Evolutionary conservation across 2,888 invertebrate genomes (phyloP), one percentile per base, ranked within the genome.

Genomic region (Leucania comma): DNA sequence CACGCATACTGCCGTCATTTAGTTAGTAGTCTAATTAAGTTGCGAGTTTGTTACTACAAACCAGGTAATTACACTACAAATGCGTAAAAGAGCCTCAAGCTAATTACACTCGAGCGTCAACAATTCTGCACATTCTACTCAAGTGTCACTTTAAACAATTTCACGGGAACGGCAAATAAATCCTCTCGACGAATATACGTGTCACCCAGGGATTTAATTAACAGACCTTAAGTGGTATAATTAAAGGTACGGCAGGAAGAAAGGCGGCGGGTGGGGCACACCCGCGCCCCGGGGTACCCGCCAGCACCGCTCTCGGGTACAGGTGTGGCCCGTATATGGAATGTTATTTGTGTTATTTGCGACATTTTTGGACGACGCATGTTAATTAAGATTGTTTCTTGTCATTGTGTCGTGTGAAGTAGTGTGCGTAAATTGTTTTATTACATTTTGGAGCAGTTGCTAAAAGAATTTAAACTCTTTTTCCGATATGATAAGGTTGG

Each of bases 161-260:
- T 73, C 57, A 61, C 68, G 71, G 68, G 83, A 84, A 84, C 63
- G 76, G 54, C 73, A 81, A 86, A 87, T 86, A 86, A 88, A 88
- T 82, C 75, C 73, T 72, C 65, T 68, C 73, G 85, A 77, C 73
- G 86, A 82, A 85, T 84, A 83, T 84, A 86, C 84, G 83, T 87
- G 87, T 88, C 82, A 82, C 81, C 84, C 67, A 61, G 77, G 83
- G 88, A 85, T 89, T 88, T 92, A 90, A 93, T 92, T 91, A 92
- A 92, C 89, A 87, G 83, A 80, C 86, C 78, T 87, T 87, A 89
- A 91, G 88, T 89, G 88, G 83, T 78, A 81, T 90, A 90, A 92
- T 91, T 90, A 90, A 89, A 87, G 86, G 85, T 70, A 77, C 80
- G 73, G 84, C 73, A 83, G 82, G 85, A 73, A 85, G 82, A 72